Conservation (phyloP, 2,797 vertebrate species). For the Labeo calbasu region DNA sequence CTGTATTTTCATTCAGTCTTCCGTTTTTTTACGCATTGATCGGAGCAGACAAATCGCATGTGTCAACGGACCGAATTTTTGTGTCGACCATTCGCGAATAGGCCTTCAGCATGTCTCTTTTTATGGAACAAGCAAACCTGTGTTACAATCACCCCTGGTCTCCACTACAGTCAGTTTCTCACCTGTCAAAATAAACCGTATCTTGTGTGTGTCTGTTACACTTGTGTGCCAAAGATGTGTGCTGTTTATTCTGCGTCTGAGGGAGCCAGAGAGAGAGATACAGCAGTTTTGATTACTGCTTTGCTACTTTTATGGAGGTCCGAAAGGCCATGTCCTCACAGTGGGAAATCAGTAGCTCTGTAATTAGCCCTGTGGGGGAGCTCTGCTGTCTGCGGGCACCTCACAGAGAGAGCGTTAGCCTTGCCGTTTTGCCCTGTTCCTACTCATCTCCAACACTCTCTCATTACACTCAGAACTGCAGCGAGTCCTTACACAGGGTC, state of each 20-base stretch:
- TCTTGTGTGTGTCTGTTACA: background rate
- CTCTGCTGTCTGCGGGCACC: slow-evolving; percentile 48
- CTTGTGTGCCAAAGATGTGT: background rate
- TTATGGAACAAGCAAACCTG: slow-evolving; percentile 3
- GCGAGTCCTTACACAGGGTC: slow-evolving; percentile 39
- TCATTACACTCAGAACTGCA: slow-evolving; percentile 26
- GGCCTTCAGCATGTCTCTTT: background rate
- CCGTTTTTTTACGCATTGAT: too few species aligned
- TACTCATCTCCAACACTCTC: slow-evolving; percentile 31
- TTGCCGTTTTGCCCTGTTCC: slow-evolving; percentile 38
- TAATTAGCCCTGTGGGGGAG: slow-evolving; percentile 64
- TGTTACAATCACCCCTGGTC: background rate
- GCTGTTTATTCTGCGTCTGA: slow-evolving; percentile 26
- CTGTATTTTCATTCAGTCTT: background rate
- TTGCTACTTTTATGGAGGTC: slow-evolving; percentile 38
- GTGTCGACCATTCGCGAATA: background rate
- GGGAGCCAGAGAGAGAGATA: slow-evolving; percentile 28
- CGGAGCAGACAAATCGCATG: too few species aligned
- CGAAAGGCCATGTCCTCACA: slow-evolving; percentile 43
- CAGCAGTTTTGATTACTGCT: slow-evolving; percentile 45
- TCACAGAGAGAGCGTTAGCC: slow-evolving; percentile 51
- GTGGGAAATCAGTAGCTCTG: slow-evolving; percentile 56
- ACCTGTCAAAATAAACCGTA: slow-evolving; percentile 1
- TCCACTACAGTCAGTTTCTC: background rate
- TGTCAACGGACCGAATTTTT: background rate